Base-by-base conservation (phyloP, 2,888 invertebrate species). In the Agriotes lineatus region DNA sequence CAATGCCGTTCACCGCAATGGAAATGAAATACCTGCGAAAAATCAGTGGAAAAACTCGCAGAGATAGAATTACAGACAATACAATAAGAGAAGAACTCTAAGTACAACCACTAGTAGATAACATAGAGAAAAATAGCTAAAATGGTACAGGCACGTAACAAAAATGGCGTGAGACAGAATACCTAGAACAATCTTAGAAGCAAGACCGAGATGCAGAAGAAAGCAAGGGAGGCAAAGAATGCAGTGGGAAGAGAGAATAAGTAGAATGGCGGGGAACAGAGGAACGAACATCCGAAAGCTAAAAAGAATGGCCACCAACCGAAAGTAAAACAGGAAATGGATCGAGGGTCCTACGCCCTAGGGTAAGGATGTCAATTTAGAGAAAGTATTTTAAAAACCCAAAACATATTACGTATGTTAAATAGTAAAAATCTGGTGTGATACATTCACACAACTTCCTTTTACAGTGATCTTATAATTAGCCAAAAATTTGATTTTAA, bases 241-340 rank as follows among this genome's bases (percentile, higher is more conserved):
- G 12, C 50, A 50, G 10, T 50, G 50, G 25, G 50, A 50, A 50
- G 50, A 20, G n/a, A 14, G n/a, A 12, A 50, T 10, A 18, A 39
- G 39, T 7, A 39, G 4, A n/a, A n/a, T n/a, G 25, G 25, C 5
- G 10, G 22, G 12, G 20, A 20, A 42, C 3, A 16, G n/a, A 16
- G 35, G 35, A 9, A 9, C 2, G n/a, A 35, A 35, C n/a, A n/a
- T 9, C 35, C 9, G 35, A 35, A n/a, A 35, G 35, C 35, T 35
- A 2, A 35, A 5, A 35, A 35, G 9, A 35, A 35, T 35, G 1
- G 2, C 35, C n/a, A 5, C n/a, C 1, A 39, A 12, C 10, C 12
- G 14, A 12, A 39, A 2, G 37, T 5, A 39, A 12, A 14, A 14
- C 37, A n/a, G 37, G 12, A 39, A 14, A 12, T 39, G 37, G 37